Evolutionary conservation across 2,888 invertebrate genomes (phyloP), one percentile per base, ranked within the genome.

Genomic region (Syritta pipiens): DNA sequence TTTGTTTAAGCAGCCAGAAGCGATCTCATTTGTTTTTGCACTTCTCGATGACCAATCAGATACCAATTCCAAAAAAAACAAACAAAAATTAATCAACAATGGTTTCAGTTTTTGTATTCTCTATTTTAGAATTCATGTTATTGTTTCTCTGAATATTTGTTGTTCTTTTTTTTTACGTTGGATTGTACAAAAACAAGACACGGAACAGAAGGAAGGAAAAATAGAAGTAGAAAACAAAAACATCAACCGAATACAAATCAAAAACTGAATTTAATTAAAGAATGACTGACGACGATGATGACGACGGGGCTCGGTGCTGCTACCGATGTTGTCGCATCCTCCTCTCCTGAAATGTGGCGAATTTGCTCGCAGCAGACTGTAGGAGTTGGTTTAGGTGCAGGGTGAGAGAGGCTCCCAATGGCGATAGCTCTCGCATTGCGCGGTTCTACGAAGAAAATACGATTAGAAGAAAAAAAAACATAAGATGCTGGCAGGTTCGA

Each of bases 351-450:
- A 97, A 97, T 49, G 94, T 90, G 40, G 92, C 94, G 90, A 94
- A 97, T 86, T 97, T 97, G 77, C 93, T 91, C 87, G 94, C 95
- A 7, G 97, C 96, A 0, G 95, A 93, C 86, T 94, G 94, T 82
- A 98, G 90, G 89, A 97, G 91, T 86, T 95, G 94, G 89, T 97
- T 96, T 86, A 97, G 91, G 88, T 98, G 97, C 88, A 92, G 93
- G 4, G 96, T 96, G 30, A 96, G 89, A 32, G 95, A 93, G 62
- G 94, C 93, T 77, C 95, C 94, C 81, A 96, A 88, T 0, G 95
- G 95, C 1, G 95, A 94, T 32, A 95, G 90, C 83, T 96, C 95
- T 55, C 95, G 91, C 82, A 94, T 92, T 86, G 95, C 92, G 86
- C 94, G 94, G 85, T 95, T 95, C 95, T 95, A 12, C 26, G n/a